These are phyloP conservation scores for Apamea anceps DNA, from an alignment of 2,888 invertebrate genomes.

Conservation along the genomic window DNA sequence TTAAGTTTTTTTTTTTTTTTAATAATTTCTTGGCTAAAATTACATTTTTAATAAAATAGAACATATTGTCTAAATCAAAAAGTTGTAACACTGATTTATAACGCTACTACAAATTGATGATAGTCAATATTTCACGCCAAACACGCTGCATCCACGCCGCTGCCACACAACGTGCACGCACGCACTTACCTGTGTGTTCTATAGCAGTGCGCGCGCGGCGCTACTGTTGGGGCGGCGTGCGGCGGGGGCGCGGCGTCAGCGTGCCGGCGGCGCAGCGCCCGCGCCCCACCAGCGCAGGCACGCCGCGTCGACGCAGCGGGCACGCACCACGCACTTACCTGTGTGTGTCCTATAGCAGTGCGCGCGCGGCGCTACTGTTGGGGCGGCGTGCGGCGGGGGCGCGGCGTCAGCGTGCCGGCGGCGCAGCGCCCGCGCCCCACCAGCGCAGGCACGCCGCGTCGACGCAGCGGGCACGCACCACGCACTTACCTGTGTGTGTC, in stretches of 20 bases:
- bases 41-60: neutral
- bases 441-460: slow-evolving; percentile 96
- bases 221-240: slow-evolving; percentile 68
- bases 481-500: slow-evolving; percentile 12
- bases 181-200: slow-evolving; percentile 39
- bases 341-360: slow-evolving; percentile 66
- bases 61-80: neutral
- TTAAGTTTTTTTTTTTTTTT: neutral
- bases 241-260: slow-evolving; percentile 76
- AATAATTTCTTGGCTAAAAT: neutral
- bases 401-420: slow-evolving; percentile 79
- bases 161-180: slow-evolving; percentile 79
- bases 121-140: neutral
- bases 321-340: slow-evolving; percentile 83
- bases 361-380: slow-evolving; percentile 70
- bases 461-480: slow-evolving; percentile 95
- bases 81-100: neutral
- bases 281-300: slow-evolving; percentile 95
- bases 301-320: slow-evolving; percentile 96
- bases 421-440: slow-evolving; percentile 87
- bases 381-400: slow-evolving; percentile 70
- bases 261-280: slow-evolving; percentile 75
- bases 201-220: slow-evolving; percentile 73
- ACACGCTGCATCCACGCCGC: neutral
- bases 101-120: neutral